Evolutionary conservation across 2,797 vertebrate species (phyloP).

Genomic region (Garrulus glandarius): DNA sequence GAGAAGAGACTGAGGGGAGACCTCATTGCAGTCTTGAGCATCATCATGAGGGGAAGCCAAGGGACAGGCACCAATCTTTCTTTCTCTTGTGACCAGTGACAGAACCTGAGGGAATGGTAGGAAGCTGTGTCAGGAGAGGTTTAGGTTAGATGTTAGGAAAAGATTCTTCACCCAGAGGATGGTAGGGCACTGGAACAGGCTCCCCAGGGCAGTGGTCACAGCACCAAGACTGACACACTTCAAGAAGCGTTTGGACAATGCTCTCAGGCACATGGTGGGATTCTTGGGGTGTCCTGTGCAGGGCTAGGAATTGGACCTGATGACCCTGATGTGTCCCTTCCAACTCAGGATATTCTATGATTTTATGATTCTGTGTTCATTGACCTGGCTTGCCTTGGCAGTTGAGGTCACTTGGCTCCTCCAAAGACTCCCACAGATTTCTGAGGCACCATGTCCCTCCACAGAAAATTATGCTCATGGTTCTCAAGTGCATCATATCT

Average conservation of each 20-base stretch:
- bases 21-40: background rate
- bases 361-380: background rate
- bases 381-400: background rate
- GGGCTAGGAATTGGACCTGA: background rate
- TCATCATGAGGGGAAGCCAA: background rate
- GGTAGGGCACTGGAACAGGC: background rate
- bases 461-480: background rate
- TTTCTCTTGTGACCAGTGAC: background rate
- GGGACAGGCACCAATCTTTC: background rate
- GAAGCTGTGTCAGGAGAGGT: background rate
- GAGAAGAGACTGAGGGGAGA: background rate
- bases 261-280: background rate
- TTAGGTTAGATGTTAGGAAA: background rate
- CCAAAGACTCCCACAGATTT: background rate
- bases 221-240: background rate
- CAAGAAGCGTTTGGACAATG: background rate
- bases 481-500: rapidly evolving
- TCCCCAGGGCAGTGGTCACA: background rate
- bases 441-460: rapidly evolving
- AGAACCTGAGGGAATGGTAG: background rate
- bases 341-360: background rate
- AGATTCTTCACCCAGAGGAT: background rate
- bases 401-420: background rate
- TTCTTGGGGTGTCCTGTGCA: background rate
- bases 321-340: background rate